phyloP scores from a whole-genome alignment of 2,888 invertebrate genomes.

The Stenotaenia linearis region DNA sequence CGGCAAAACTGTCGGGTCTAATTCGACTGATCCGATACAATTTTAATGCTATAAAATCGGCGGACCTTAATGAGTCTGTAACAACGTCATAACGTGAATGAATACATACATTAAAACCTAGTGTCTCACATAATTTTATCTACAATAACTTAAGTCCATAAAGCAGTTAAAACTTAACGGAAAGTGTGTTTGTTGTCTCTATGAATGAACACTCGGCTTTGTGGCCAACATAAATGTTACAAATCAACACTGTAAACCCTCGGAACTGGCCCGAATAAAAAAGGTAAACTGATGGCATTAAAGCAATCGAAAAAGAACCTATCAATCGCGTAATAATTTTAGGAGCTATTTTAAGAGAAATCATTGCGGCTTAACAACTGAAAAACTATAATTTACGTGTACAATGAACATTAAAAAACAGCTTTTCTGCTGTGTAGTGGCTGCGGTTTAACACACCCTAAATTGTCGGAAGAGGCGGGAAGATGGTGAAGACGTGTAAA shows the following conservation, averaged over 20 bases:
- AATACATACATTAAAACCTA: background rate
- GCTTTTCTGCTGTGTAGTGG: background rate
- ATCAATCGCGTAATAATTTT: background rate
- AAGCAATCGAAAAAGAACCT: background rate
- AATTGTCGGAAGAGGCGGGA: background rate
- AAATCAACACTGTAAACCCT: background rate
- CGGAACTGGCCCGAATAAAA: background rate
- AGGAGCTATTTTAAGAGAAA: background rate
- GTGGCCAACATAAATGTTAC: background rate
- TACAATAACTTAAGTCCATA: background rate
- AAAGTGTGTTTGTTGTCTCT: background rate
- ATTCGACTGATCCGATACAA: background rate
- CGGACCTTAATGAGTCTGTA: background rate
- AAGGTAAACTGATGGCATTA: background rate
- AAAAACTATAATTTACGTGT: background rate
- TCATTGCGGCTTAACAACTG: background rate
- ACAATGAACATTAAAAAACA: background rate
- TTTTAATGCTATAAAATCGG: background rate
- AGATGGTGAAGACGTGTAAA: background rate
- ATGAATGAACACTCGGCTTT: background rate
- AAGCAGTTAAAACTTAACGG: background rate
- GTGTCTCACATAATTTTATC: background rate
- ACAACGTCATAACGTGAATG: background rate
- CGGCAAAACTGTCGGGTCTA: background rate
- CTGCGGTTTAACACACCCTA: conserved; percentile 22